Conservation (phyloP, 2,797 vertebrate genomes). For the Intellagama lesueurii region DNA sequence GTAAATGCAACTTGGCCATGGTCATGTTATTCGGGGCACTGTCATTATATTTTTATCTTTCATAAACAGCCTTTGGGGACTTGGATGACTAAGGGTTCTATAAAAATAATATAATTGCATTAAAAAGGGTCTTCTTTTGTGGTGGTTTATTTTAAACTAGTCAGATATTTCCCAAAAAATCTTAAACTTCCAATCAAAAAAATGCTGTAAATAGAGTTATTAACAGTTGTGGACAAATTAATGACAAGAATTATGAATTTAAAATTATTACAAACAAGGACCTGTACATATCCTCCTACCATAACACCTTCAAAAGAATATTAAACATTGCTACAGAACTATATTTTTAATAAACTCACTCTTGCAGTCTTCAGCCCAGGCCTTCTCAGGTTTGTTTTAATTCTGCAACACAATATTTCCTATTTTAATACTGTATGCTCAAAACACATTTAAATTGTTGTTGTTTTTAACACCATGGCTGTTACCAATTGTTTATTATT, state of each 20-base stretch:
- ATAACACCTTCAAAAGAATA: not conserved
- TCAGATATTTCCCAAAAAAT: too few species aligned
- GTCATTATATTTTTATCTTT: constrained; percentile 1
- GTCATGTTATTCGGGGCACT: too few species aligned
- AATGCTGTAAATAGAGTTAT: too few species aligned
- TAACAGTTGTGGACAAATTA: too few species aligned
- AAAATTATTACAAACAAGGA: not conserved
- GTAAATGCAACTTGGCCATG: too few species aligned
- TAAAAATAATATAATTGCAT: not conserved
- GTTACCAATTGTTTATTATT: not conserved
- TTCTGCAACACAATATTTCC: not conserved
- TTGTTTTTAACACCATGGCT: not conserved
- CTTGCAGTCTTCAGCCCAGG: not conserved
- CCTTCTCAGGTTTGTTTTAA: not conserved
- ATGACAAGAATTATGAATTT: not conserved
- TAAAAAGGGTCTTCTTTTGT: not conserved
- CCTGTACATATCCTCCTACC: not conserved
- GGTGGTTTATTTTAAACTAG: too few species aligned
- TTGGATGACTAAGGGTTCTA: not conserved
- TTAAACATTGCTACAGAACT: not conserved
- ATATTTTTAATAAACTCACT: not conserved
- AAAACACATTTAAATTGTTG: not conserved
- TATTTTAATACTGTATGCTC: not conserved
- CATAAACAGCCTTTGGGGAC: not conserved
- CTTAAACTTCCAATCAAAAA: too few species aligned